These are phyloP conservation scores for Pelodiscus sinensis DNA, from an alignment of 2,113 vertebrate genomes.

Conservation along the genomic window DNA sequence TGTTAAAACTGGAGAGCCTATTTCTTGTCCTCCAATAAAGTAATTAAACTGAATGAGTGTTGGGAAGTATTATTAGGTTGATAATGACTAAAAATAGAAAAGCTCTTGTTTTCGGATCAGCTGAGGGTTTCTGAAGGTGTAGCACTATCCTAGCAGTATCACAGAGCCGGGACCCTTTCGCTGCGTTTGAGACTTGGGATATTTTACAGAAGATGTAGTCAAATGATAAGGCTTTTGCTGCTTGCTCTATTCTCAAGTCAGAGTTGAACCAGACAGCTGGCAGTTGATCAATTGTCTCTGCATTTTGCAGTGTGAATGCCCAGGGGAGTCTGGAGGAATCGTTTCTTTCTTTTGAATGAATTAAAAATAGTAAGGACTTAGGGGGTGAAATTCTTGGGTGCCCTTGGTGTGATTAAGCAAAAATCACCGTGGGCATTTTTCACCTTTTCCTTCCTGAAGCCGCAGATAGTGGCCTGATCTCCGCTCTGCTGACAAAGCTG, in stretches of 20 bases:
- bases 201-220: neutral
- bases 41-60: conserved; percentile 62
- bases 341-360: neutral
- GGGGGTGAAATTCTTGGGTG: neutral
- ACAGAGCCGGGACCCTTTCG: neutral
- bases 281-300: conserved; percentile 28
- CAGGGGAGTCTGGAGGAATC: neutral
- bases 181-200: neutral
- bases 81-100: conserved; percentile 23
- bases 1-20: conserved; percentile 32
- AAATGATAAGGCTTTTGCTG: neutral
- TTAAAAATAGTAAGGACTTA: neutral
- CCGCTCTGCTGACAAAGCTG: neutral
- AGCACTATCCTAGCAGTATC: neutral
- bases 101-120: conserved; percentile 27
- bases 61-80: conserved; percentile 52
- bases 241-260: neutral
- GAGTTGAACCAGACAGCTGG: neutral
- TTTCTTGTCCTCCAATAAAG: conserved; percentile 72
- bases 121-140: neutral
- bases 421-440: neutral
- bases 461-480: too few relatives aligned
- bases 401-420: neutral
- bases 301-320: conserved; percentile 1
- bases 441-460: too few relatives aligned